Percentiles rank a stretch among this genome's conserved stretches.
phyloP scores from a whole-genome alignment of 2,797 vertebrate genomes.

The Chelon auratus region DNA sequence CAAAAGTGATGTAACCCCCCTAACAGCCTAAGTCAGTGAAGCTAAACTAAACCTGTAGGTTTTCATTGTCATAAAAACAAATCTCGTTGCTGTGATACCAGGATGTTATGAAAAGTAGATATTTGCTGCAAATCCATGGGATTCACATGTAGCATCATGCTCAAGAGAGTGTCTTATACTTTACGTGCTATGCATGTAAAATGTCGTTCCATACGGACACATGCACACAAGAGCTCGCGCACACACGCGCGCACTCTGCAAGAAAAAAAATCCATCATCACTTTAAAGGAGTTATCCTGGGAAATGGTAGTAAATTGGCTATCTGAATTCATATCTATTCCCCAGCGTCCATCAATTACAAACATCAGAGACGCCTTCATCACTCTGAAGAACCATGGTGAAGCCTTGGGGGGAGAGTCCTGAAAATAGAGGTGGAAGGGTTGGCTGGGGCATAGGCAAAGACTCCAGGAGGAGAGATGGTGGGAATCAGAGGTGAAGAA shows the following conservation, averaged over 20 bases:
- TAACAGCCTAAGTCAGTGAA: neutral
- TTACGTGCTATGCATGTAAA: neutral
- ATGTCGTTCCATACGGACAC: neutral
- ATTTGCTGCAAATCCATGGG: neutral
- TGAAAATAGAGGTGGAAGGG: conserved; percentile 31
- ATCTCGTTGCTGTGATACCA: neutral
- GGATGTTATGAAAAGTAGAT: neutral
- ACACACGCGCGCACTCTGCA: neutral
- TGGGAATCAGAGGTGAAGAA: conserved; percentile 58
- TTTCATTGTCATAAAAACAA: neutral
- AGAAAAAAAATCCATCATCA: neutral
- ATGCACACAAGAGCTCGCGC: neutral
- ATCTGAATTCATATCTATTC: conserved; percentile 28
- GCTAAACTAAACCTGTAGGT: neutral
- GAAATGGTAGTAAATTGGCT: neutral
- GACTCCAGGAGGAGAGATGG: conserved; percentile 55
- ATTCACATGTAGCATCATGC: too few species aligned
- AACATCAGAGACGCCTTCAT: conserved; percentile 74
- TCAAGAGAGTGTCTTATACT: neutral
- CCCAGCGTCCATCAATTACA: conserved; percentile 63
- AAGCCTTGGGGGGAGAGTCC: conserved; percentile 40
- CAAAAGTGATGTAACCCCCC: neutral
- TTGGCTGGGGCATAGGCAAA: conserved; percentile 65
- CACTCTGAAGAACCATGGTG: conserved; percentile 53
- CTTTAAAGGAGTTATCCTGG: neutral